These are phyloP conservation scores for Pterocles orientalis DNA, from an alignment of 2,113 vertebrate genomes.

Conservation along the genomic window DNA sequence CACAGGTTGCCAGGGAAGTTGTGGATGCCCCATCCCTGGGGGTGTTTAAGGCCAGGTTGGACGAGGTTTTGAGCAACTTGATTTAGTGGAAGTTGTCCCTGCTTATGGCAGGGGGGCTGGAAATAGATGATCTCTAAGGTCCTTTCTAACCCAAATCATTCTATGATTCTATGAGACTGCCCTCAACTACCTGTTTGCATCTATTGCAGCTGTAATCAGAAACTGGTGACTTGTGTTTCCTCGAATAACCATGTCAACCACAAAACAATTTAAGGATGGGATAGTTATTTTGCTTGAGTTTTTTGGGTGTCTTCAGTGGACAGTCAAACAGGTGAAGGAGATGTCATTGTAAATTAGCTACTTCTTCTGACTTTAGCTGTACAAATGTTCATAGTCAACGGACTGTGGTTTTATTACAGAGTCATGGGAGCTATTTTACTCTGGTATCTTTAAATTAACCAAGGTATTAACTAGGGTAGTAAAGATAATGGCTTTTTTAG, in stretches of 20 bases:
- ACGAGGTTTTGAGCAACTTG: no score
- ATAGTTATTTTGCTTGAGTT: not conserved
- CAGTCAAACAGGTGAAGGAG: not conserved
- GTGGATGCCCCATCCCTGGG: no score
- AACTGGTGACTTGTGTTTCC: not conserved
- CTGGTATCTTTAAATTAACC: slow-evolving; percentile 37
- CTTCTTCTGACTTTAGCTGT: not conserved
- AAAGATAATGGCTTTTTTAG: slow-evolving; percentile 20
- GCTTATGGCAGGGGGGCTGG: no score
- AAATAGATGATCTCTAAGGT: no score
- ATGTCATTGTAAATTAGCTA: not conserved
- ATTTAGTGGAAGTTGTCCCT: no score
- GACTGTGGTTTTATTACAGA: slow-evolving; percentile 10
- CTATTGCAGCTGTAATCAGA: not conserved
- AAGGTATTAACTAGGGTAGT: slow-evolving; percentile 22
- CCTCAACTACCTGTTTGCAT: not conserved
- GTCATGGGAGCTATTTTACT: slow-evolving; percentile 15
- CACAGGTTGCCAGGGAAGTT: no score
- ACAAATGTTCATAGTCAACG: not conserved
- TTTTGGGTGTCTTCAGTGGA: not conserved
- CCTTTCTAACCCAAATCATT: no score
- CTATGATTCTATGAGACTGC: no score
- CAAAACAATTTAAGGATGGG: not conserved
- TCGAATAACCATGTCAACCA: not conserved
- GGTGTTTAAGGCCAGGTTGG: no score